Percentiles rank a stretch among this genome's conserved stretches.
These are phyloP conservation scores for Lymantria monacha DNA, from an alignment of 2,888 invertebrate species.

Conservation along the genomic window DNA sequence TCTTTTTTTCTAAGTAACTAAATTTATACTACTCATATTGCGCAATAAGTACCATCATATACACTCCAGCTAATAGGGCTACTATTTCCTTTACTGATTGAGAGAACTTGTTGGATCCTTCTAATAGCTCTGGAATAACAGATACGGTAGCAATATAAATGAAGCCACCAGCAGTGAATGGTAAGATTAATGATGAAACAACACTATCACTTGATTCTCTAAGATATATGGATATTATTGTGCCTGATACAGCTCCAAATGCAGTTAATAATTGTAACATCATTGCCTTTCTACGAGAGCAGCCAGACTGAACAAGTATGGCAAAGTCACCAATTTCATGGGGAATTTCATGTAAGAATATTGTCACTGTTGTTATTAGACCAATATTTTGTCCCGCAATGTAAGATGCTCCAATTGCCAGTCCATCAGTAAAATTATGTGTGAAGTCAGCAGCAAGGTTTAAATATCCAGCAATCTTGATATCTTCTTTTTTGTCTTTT, in stretches of 20 bases:
- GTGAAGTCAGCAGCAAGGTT: conserved; percentile 99
- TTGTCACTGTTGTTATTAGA: conserved; percentile 95
- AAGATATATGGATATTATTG: conserved; percentile 91
- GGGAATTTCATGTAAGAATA: conserved; percentile 98
- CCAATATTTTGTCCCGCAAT: conserved; percentile 94
- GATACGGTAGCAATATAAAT: conserved; percentile 99
- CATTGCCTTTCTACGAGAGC: conserved; percentile 96
- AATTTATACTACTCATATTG: conserved; percentile 71
- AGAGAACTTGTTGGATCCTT: conserved; percentile 91
- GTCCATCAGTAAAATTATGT: conserved; percentile 99
- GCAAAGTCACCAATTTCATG: conserved; percentile 99
- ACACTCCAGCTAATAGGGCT: conserved; percentile 94
- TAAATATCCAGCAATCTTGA: conserved; percentile 89
- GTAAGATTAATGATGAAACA: conserved; percentile 94
- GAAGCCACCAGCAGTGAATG: conserved; percentile 99
- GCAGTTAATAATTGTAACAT: conserved; percentile 96
- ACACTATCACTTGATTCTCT: conserved; percentile 87
- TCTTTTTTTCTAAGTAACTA: conserved; percentile 8
- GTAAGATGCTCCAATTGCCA: conserved; percentile 99
- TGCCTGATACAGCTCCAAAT: conserved; percentile 96
- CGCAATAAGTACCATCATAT: conserved; percentile 97
- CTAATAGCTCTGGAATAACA: conserved; percentile 97
- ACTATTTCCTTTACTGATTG: conserved; percentile 96
- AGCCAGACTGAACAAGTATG: conserved; percentile 98
- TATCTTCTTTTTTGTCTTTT: conserved; percentile 64